Evolutionary conservation across 2,113 vertebrate species (phyloP).

Genomic region (Entomyzon cyanotis): DNA sequence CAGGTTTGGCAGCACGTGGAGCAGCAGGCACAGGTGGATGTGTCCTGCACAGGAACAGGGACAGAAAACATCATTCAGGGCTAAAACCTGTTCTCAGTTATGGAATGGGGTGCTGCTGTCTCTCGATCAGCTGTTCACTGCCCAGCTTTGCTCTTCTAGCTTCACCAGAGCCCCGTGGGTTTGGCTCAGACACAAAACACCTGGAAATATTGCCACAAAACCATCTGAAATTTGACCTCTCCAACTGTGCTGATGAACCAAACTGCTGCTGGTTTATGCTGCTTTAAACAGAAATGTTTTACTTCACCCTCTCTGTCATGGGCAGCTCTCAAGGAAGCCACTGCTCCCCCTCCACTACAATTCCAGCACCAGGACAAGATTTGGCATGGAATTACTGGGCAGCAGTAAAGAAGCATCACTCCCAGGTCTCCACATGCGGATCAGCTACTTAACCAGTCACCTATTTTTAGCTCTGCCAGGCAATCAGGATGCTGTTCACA

Average conservation of each 20-base stretch:
- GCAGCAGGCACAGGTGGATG: not conserved
- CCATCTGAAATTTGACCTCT: fast-evolving
- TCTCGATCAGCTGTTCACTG: fast-evolving
- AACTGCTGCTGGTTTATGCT: not conserved
- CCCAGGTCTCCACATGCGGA: not conserved
- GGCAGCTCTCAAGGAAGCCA: not conserved
- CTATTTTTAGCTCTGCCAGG: conserved; percentile 32
- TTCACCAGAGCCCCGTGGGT: not conserved
- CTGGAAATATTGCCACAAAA: fast-evolving
- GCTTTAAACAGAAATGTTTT: not conserved
- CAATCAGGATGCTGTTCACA: conserved; percentile 28
- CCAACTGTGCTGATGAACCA: not conserved
- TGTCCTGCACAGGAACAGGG: not conserved
- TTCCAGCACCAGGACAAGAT: not conserved
- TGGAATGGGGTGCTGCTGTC: fast-evolving
- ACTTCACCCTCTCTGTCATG: not conserved
- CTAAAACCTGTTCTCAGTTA: fast-evolving
- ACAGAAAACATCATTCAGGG: not conserved
- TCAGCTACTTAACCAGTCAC: not conserved
- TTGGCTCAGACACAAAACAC: not conserved
- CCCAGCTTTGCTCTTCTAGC: not conserved
- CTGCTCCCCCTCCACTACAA: not conserved
- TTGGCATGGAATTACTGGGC: not conserved
- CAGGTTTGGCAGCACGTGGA: not conserved
- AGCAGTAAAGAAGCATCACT: not conserved